phyloP scores from a whole-genome alignment of 2,113 vertebrate genomes.

The Nestor notabilis region DNA sequence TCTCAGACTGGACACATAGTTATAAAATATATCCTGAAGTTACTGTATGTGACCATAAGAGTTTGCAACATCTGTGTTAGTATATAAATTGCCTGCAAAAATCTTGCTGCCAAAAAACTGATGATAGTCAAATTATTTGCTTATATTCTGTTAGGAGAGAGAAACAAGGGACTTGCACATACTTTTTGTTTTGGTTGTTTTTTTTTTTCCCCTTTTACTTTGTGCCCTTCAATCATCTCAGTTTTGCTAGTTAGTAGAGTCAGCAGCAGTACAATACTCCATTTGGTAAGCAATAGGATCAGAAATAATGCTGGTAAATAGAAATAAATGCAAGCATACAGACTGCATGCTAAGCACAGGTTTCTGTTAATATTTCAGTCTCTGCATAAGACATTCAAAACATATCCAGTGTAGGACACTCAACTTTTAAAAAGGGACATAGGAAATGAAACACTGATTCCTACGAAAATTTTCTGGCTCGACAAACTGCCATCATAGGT shows the following conservation, averaged over 20 bases:
- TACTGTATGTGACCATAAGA: neutral
- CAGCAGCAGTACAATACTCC: neutral
- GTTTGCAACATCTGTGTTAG: neutral
- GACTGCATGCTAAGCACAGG: neutral
- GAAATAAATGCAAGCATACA: neutral
- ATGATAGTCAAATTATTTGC: neutral
- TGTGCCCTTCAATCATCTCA: neutral
- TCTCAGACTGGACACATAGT: neutral
- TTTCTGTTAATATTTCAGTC: neutral
- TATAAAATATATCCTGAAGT: neutral
- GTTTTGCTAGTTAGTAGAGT: neutral
- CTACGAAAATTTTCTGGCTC: neutral
- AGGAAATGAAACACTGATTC: neutral
- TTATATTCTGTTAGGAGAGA: neutral
- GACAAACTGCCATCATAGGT: neutral
- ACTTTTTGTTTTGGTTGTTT: too few species aligned
- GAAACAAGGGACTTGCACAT: neutral
- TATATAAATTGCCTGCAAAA: neutral
- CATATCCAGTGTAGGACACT: neutral
- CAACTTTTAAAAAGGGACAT: neutral
- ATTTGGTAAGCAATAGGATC: neutral
- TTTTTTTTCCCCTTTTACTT: neutral
- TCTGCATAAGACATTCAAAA: neutral
- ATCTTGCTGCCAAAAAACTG: neutral
- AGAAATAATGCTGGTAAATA: slow-evolving; percentile 2